Conservation (phyloP, 2,113 vertebrate species). For the Mormoops blainvillei region DNA sequence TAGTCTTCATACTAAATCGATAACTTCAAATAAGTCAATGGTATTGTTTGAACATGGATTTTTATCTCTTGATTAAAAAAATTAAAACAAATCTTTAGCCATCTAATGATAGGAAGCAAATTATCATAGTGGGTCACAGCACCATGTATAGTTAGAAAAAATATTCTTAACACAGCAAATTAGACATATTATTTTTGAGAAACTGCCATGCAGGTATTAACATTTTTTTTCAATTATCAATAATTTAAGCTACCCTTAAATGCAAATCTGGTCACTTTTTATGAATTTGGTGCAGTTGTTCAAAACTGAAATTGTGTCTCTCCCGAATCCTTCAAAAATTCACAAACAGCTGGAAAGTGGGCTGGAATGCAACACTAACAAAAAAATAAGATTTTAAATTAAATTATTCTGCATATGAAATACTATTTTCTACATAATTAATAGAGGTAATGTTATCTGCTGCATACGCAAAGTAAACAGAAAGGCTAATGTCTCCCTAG, state of each 20-base stretch:
- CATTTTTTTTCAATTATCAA: neutral
- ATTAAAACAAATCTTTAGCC: slow-evolving; percentile 34
- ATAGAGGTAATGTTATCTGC: neutral
- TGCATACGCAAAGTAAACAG: slow-evolving; percentile 60
- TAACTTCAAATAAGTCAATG: slow-evolving; percentile 44
- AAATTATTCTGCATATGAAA: slow-evolving; percentile 22
- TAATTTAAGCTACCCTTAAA: neutral
- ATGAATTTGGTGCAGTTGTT: neutral
- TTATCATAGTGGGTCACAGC: neutral
- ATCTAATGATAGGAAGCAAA: neutral
- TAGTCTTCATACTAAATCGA: slow-evolving; percentile 49
- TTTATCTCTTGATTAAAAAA: slow-evolving; percentile 52
- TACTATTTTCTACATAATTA: neutral
- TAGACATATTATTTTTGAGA: neutral
- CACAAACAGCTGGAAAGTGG: neutral
- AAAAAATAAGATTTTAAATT: slow-evolving; percentile 14
- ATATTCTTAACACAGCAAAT: neutral
- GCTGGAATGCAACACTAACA: neutral
- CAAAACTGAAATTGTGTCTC: neutral
- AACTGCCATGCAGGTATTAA: neutral
- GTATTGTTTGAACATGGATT: slow-evolving; percentile 29
- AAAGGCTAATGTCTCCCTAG: slow-evolving; percentile 69
- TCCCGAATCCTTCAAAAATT: neutral
- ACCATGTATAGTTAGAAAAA: neutral
- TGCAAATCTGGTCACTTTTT: neutral